Evolutionary conservation across 1,140 invertebrate genomes (phyloP).

Genomic region (Bombus cullumanus): DNA sequence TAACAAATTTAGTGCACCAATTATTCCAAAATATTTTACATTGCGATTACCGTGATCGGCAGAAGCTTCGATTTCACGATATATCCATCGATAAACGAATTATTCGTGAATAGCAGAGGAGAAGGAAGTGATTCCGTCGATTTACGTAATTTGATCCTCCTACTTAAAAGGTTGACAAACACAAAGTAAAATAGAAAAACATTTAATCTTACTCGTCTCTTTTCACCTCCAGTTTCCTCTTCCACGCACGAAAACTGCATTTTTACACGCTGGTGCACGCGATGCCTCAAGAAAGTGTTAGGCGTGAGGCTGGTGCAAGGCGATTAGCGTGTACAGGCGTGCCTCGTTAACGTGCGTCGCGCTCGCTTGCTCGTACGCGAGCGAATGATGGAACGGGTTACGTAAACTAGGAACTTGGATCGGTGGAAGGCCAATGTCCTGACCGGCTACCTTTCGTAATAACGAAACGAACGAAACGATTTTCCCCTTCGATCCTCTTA

Average conservation of each 20-base stretch:
- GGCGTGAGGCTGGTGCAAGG: not conserved
- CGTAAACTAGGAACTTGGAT: slow-evolving; percentile 71
- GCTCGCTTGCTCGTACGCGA: slow-evolving; percentile 53
- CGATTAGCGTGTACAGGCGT: slow-evolving; percentile 56
- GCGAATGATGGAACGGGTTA: slow-evolving; percentile 70
- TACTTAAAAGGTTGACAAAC: no score
- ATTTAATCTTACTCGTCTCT: no score
- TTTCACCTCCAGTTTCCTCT: no score
- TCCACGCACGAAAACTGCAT: not conserved
- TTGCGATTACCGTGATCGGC: no score
- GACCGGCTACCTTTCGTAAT: slow-evolving; percentile 54
- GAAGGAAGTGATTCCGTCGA: no score
- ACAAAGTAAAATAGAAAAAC: no score
- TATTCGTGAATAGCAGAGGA: no score
- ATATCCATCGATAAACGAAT: no score
- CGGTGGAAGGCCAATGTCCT: slow-evolving; percentile 80
- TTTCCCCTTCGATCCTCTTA: slow-evolving; percentile 15
- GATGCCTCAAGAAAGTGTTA: slow-evolving; percentile 30
- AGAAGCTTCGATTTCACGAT: no score
- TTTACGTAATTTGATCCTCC: no score
- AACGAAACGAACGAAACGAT: slow-evolving; percentile 56
- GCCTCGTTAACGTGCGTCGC: slow-evolving; percentile 65
- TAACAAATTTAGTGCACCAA: not conserved
- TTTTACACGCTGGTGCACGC: not conserved
- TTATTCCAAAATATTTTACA: no score